Evolutionary conservation across 2,797 vertebrate species (phyloP), one percentile per base, ranked within the genome.

Genomic region (Acanthurus lineatus): DNA sequence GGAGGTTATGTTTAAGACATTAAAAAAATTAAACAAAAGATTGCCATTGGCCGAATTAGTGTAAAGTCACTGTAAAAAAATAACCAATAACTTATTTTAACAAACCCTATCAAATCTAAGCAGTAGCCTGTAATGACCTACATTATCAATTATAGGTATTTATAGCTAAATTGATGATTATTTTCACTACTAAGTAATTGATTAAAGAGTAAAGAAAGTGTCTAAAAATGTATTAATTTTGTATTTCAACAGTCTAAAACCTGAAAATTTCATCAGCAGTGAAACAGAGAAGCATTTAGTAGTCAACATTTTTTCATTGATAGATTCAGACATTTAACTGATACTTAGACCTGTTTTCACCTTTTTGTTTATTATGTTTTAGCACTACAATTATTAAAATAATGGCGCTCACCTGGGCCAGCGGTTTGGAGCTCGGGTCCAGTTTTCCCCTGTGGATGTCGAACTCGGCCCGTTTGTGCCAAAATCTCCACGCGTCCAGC

Each of bases 381-480:
- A 25, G 25, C 25, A 25, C 25, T 25, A 48, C 8, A 9, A 42
- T 25, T 53, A 25, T 42, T 3, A 9, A 40, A 11, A 28, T 42
- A n/a, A 51, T 4, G 32, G 49, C 0, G 0, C 6, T 81, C 90
- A 97, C 98, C 96, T 99, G 98, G 51, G 98, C 98, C 70, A 99
- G 94, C 17, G 98, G 98, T 84, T 99, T 99, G 44, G 98, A 99
- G 91, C 97, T 98, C 71, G 98, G 97, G 93, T 99, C 98, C 91
- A 99, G 91, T 69, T 99, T 99, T 84, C 98, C 98, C 83, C 98
- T 94, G 6, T 98, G 98, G 89, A 99, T 99, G 94, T 99, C 98
- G 89, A 99, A 99, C 93, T 99, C 98, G 0, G 98, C 98, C 77
- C 98, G 96, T 91, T 99, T 99, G 91, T 99, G 98, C 98, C 98